Evolutionary conservation across 2,113 vertebrate species (phyloP).

Genomic region (Neogobius melanostomus): DNA sequence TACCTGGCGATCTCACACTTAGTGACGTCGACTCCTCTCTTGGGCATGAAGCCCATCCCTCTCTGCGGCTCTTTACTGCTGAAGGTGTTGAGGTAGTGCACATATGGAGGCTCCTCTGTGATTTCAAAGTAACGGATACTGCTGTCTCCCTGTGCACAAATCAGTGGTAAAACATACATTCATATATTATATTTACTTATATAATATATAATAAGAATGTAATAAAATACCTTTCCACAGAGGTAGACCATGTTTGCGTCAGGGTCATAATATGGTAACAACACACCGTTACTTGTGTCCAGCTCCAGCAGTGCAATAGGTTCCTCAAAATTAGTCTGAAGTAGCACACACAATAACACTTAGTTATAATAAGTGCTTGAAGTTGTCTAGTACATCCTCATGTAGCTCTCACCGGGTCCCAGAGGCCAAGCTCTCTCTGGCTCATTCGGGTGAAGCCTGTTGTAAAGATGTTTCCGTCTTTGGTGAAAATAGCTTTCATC

Average conservation of each 20-base stretch:
- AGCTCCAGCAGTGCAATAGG: conserved; percentile 94
- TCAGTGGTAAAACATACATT: background rate
- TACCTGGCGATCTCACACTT: conserved; percentile 97
- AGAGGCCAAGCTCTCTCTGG: conserved; percentile 96
- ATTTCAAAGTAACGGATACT: conserved; percentile 98
- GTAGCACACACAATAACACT: background rate
- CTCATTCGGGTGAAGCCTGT: conserved; percentile 99
- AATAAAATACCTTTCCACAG: conserved; percentile 87
- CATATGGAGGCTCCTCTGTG: conserved; percentile 89
- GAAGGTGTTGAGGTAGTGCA: conserved; percentile 95
- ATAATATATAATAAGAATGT: too few relatives aligned
- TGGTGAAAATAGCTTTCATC: conserved; percentile 94
- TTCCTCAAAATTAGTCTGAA: conserved; percentile 93
- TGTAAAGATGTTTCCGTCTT: conserved; percentile 95
- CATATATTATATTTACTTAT: background rate
- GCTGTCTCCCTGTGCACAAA: conserved; percentile 88
- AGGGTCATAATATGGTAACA: conserved; percentile 92
- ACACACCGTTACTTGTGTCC: conserved; percentile 96
- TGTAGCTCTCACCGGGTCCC: conserved; percentile 90
- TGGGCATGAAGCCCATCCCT: conserved; percentile 98
- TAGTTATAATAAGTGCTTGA: background rate
- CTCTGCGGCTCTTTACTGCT: conserved; percentile 97
- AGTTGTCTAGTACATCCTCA: background rate
- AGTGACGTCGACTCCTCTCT: conserved; percentile 93
- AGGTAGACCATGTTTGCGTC: conserved; percentile 95